Evolutionary conservation across 2,113 vertebrate species (phyloP).

Genomic region (zebrafish (Danio rerio)): GRCz12tu NC_133199.1:16363501-16364000

Average conservation of each 20-base stretch:
- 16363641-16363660: not conserved
- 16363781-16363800: not conserved
- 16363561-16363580: no score
- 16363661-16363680: constrained; percentile 23
- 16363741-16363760: not conserved
- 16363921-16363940: constrained; percentile 15
- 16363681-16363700: constrained; percentile 11
- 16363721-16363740: not conserved
- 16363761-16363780: not conserved
- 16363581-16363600: no score
- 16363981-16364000: not conserved
- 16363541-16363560: no score
- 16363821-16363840: constrained; percentile 26
- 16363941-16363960: constrained; percentile 6
- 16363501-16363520: no score
- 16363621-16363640: constrained; percentile 21
- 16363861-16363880: constrained; percentile 30
- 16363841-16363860: constrained; percentile 37
- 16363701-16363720: not conserved
- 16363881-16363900: constrained; percentile 28
- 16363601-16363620: not conserved
- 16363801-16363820: not conserved
- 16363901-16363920: constrained; percentile 10
- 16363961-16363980: not conserved
- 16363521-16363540: no score